Percentiles rank a stretch among this genome's conserved stretches.
Conservation (phyloP, 2,113 vertebrate genomes). For the Lepus timidus region DNA sequence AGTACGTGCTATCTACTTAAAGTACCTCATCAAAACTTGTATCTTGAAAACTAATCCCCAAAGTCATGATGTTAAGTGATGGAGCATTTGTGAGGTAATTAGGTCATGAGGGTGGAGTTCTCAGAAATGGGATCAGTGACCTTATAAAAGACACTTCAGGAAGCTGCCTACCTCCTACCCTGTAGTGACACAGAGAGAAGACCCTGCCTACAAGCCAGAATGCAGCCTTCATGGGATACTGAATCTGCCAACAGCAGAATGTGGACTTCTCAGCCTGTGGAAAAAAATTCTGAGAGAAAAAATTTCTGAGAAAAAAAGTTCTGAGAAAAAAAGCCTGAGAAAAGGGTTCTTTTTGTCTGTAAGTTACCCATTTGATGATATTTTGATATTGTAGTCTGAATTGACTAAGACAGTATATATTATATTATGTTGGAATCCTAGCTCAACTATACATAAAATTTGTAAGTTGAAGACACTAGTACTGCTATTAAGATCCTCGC, state of each 20-base stretch:
- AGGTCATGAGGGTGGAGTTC: fast-evolving
- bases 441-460: not conserved
- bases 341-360: no score
- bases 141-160: not conserved
- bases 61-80: not conserved
- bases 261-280: no score
- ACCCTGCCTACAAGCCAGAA: no score
- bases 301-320: no score
- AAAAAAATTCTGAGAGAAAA: not conserved
- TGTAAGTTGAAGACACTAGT: not conserved
- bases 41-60: not conserved
- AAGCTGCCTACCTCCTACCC: not conserved
- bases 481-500: not conserved
- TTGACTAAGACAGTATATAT: not conserved
- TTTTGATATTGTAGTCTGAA: not conserved
- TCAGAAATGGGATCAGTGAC: not conserved
- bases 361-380: not conserved
- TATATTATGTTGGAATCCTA: not conserved
- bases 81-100: not conserved
- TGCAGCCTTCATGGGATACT: no score
- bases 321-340: no score
- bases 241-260: no score
- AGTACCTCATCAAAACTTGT: not conserved
- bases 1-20: not conserved
- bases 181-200: not conserved